A percentile compares a stretch with the other conserved stretches of the same genome.
phyloP scores from a whole-genome alignment of 2,113 vertebrate species.

The Oxyruncus cristatus region DNA sequence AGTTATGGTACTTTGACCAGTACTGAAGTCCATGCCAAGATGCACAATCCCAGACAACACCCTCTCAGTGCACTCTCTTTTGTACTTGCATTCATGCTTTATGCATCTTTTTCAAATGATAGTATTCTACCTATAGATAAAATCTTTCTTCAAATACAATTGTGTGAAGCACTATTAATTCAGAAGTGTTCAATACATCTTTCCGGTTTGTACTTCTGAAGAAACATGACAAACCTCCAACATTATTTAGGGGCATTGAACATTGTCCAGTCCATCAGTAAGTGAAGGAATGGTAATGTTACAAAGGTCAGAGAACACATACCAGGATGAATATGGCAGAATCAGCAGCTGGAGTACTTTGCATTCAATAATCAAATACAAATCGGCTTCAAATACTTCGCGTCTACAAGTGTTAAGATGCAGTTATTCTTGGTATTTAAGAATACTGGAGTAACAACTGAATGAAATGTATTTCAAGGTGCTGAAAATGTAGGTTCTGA shows the following conservation, averaged over 20 bases:
- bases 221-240: neutral
- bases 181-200: neutral
- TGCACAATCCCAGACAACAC: neutral
- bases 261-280: neutral
- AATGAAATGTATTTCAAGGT: neutral
- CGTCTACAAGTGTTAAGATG: neutral
- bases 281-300: neutral
- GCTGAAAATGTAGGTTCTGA: neutral
- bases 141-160: neutral
- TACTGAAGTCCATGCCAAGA: neutral
- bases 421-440: neutral
- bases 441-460: neutral
- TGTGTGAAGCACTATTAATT: neutral
- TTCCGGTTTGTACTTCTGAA: neutral
- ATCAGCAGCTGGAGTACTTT: neutral
- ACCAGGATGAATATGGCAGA: neutral
- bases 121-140: too few relatives aligned
- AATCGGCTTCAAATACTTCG: neutral
- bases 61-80: neutral
- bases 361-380: neutral
- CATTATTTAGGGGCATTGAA: neutral
- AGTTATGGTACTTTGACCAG: neutral
- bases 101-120: neutral
- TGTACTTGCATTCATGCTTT: neutral
- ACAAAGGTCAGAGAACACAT: neutral